Percentiles rank a stretch among this genome's conserved stretches.
Conservation (phyloP, 1,140 invertebrate species). For the Papilio xuthus region DNA sequence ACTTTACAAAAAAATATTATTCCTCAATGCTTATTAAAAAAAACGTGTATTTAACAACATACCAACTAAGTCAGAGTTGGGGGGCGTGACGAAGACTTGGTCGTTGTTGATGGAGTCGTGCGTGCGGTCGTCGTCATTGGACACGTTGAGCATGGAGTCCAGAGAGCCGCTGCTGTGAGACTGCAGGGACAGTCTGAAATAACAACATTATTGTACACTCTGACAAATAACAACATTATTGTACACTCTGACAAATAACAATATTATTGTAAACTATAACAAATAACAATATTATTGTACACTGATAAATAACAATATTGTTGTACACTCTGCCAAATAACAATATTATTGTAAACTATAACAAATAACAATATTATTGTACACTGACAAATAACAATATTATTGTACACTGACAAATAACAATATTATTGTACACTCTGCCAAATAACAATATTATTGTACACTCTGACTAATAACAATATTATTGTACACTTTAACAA, state of each 20-base stretch:
- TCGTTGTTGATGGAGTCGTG: constrained; percentile 80
- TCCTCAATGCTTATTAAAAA: too few relatives aligned
- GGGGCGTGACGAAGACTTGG: constrained; percentile 71
- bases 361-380: not conserved
- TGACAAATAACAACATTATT: constrained; percentile 44
- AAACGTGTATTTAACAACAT: constrained; percentile 42
- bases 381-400: too few relatives aligned
- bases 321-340: too few relatives aligned
- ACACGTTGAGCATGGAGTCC: constrained; percentile 92
- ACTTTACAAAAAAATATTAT: too few relatives aligned
- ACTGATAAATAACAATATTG: too few relatives aligned
- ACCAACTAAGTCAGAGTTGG: constrained; percentile 72
- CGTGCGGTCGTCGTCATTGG: constrained; percentile 88
- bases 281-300: not conserved
- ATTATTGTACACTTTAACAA: not conserved
- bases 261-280: not conserved
- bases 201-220: not conserved
- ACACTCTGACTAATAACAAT: too few relatives aligned
- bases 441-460: not conserved
- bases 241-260: not conserved
- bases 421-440: not conserved
- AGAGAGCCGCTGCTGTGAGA: constrained; percentile 90
- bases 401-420: too few relatives aligned
- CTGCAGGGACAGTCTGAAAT: constrained; percentile 80
- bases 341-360: not conserved